Evolutionary conservation across 2,113 vertebrate species (phyloP), one percentile per base, ranked within the genome.

Genomic region (Eidolon helvum): DNA sequence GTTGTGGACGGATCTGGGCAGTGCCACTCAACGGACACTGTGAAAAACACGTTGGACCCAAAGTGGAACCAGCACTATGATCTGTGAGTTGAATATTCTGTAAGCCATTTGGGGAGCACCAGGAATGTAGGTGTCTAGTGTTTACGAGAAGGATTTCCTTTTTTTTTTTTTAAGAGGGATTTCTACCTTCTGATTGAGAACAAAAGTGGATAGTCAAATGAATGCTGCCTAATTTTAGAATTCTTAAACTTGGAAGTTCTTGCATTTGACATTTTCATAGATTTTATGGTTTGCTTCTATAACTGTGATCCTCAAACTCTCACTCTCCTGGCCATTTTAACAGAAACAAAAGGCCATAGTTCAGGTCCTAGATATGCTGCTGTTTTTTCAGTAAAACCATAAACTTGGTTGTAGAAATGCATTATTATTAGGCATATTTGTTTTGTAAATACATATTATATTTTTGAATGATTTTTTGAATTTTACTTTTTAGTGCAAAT

Each of bases 21-120:
- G 98, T 99, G 99, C 99, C 99, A 99, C 98, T 99, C 99, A 9
- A 99, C 99, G 93, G 99, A 99, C 99, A 99, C 99, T 96, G 99
- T 99, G 98, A 99, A 99, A 98, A 99, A 99, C 99, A 99, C 99
- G 0, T 97, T 99, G 99, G 99, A 99, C 98, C 99, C 99, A 96
- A 99, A 99, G 97, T 99, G 99, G 99, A 99, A 99, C 98, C 99
- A 99, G 98, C 99, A 99, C 98, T 99, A 99, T 0, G 99, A 99
- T 95, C 99, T 99, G 99, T 99, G 98, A 99, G 99, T 99, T 84
- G 30, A 14, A 92, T 9, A 0, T 78, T 85, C 88, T 15, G 1
- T 48, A 11, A 43, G n/a, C 14, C 15, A 1, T 14, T 35, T 43
- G 71, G 38, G 74, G 21, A 28, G 5, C 0, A 0, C 14, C 11